Conservation (phyloP, 2,888 invertebrate genomes). For the Deilephila elpenor region DNA sequence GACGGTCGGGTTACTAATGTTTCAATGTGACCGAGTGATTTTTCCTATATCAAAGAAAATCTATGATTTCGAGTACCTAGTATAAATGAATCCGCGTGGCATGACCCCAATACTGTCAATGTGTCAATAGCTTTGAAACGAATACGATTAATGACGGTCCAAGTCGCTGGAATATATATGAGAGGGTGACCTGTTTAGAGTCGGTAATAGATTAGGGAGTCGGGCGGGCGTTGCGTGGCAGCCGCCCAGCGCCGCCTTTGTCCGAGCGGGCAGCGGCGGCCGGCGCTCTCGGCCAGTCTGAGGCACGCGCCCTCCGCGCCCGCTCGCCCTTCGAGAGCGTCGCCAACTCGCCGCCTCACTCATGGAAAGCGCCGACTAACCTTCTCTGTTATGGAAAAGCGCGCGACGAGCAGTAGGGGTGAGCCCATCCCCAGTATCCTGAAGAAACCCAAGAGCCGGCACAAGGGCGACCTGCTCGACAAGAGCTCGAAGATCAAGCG, state of each 20-base stretch:
- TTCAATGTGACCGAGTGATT: no score
- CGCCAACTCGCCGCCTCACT: conserved; percentile 44
- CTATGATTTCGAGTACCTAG: neutral
- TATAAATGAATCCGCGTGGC: neutral
- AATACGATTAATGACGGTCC: conserved; percentile 35
- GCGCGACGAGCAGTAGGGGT: conserved; percentile 70
- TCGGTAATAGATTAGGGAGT: conserved; percentile 70
- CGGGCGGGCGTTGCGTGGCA: conserved; percentile 60
- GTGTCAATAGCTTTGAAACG: conserved; percentile 43
- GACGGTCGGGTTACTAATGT: neutral
- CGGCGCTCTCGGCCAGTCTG: conserved; percentile 67
- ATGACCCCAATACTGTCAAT: conserved; percentile 40
- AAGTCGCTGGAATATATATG: conserved; percentile 43
- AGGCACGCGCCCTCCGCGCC: conserved; percentile 80
- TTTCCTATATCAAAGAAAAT: neutral
- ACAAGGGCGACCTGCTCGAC: conserved; percentile 73
- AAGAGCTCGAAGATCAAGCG: conserved; percentile 78
- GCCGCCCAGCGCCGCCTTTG: conserved; percentile 63
- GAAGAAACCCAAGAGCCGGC: conserved; percentile 72
- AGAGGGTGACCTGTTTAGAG: conserved; percentile 76
- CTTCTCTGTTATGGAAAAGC: conserved; percentile 77
- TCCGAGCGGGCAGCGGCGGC: conserved; percentile 67
- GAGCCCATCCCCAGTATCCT: conserved; percentile 80
- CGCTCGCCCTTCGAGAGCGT: conserved; percentile 67
- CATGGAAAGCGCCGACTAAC: conserved; percentile 60